Conservation (phyloP, 1,140 invertebrate species). For the Zaprionus africanus region DNA sequence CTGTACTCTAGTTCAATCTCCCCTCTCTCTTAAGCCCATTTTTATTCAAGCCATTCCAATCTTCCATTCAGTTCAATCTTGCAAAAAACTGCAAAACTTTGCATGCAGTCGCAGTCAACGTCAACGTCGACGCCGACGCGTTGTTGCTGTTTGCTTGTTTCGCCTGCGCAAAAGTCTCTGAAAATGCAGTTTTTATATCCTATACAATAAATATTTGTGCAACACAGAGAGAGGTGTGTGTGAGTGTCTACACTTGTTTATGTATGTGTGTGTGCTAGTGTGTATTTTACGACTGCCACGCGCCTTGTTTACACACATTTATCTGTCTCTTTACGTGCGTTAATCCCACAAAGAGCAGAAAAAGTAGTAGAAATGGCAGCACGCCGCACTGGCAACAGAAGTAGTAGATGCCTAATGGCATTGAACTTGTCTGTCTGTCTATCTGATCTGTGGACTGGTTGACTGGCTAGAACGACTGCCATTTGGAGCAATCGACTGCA, state of each 20-base stretch:
- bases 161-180: conserved; percentile 55
- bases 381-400: conserved; percentile 18
- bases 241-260: conserved; percentile 4
- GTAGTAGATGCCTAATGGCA: conserved; percentile 54
- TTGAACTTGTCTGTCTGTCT: conserved; percentile 58
- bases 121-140: not conserved
- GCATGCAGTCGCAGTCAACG: conserved; percentile 7
- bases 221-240: conserved; percentile 24
- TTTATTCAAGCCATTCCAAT: conserved; percentile 26
- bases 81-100: conserved; percentile 31
- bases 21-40: not conserved
- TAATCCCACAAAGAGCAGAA: not conserved
- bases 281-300: conserved; percentile 36
- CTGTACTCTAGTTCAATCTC: no score
- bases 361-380: conserved; percentile 12
- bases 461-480: conserved; percentile 42
- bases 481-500: conserved; percentile 65
- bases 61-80: conserved; percentile 21
- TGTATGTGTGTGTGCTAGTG: conserved; percentile 20
- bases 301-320: conserved; percentile 54
- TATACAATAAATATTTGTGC: conserved; percentile 71
- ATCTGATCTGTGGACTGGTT: conserved; percentile 50
- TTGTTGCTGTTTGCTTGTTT: conserved; percentile 16
- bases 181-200: conserved; percentile 57
- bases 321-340: conserved; percentile 43